Evolutionary conservation across 2,113 vertebrate genomes (phyloP), one percentile per base, ranked within the genome.

Genomic region (Lophura nycthemera): DNA sequence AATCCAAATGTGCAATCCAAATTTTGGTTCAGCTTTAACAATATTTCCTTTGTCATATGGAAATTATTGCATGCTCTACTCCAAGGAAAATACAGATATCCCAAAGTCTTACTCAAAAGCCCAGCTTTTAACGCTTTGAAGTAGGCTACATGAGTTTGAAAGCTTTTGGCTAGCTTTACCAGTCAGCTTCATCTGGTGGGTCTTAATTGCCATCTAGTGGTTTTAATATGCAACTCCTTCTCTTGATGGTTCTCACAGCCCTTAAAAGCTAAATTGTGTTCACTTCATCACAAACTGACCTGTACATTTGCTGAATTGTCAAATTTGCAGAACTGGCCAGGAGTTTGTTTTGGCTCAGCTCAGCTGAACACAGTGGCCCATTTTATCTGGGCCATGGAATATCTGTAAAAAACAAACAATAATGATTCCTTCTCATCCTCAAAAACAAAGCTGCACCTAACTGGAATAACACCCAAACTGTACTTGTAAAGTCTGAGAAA

Each of bases 131-230:
- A 92, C 83, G 4, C 73, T 90, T 61, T 11, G 80, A 82, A 90
- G 72, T 4, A 17, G 81, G n/a, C 45, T 15, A 2, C 30, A 13
- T 8, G 27, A 16, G 12, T 4, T 57, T 0, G 16, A 76, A 72
- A 36, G 59, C 34, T 3, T 48, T 1, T 22, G n/a, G 78, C 4
- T 5, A 42, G 25, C 36, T 6, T 27, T 3, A 3, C 5, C 24
- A 16, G 22, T n/a, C 0, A 1, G 10, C 4, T 83, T 38, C 32
- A 20, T 92, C 42, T 10, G 5, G 5, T 18, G 88, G 36, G 92
- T 75, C 90, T 60, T 48, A 81, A 88, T 79, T 94, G 96, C 96
- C 96, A 96, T 91, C 96, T 96, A 96, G 95, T 1, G 95, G 95
- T 47, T 91, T 59, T 12, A 30, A 32, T 0, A 4, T 1, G 88